Conservation (phyloP, 2,797 vertebrate species). For the Perodicticus potto region DNA sequence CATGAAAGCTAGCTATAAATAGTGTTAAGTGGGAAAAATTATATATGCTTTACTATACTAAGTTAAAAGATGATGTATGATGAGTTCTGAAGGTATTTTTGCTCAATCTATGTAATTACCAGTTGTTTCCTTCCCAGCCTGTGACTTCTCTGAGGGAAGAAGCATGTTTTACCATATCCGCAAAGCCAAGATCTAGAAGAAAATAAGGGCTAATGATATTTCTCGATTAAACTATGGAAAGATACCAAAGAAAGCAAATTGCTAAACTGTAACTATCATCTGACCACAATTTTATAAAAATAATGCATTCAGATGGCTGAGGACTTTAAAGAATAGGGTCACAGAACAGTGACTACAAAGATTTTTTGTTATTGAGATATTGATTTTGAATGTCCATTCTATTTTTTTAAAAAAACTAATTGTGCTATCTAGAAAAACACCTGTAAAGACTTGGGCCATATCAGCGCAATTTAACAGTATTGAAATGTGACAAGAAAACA, state of each 20-base stretch:
- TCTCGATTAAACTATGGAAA: background rate
- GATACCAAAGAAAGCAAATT: background rate
- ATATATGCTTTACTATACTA: background rate
- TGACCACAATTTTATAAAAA: background rate
- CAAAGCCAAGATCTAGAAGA: background rate
- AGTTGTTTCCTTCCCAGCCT: background rate
- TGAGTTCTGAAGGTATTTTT: background rate
- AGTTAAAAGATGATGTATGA: background rate
- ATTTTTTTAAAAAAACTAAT: background rate
- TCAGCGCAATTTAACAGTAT: background rate
- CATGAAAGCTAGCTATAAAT: background rate
- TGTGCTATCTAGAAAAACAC: background rate
- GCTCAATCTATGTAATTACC: background rate
- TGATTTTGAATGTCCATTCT: background rate
- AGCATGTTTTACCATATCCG: background rate
- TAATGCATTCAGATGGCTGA: background rate
- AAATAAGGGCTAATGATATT: background rate
- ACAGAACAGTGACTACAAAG: background rate
- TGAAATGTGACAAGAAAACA: slow-evolving; percentile 16
- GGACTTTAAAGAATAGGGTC: background rate
- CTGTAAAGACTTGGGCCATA: background rate
- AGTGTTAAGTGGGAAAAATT: background rate
- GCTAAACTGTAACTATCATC: background rate
- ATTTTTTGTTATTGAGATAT: background rate
- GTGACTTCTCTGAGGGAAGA: background rate